These are phyloP conservation scores for Epinephelus lanceolatus DNA, from an alignment of 2,113 vertebrate genomes.

Conservation along the genomic window DNA sequence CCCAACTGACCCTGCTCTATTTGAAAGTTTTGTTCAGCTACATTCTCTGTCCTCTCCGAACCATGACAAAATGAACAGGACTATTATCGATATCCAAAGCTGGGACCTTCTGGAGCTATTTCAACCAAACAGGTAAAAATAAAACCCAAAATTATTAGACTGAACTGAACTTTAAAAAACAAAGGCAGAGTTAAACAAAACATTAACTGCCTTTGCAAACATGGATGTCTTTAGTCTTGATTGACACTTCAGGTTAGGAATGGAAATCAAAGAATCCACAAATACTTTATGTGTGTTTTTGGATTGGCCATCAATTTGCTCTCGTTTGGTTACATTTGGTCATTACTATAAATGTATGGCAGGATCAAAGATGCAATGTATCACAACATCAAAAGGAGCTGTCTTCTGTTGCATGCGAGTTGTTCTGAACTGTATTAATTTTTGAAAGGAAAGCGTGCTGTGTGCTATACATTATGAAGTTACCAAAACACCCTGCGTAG, in stretches of 20 bases:
- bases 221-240: background rate
- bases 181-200: background rate
- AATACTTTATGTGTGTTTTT: background rate
- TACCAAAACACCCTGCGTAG: background rate
- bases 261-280: background rate
- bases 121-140: no score
- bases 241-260: background rate
- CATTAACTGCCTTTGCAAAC: background rate
- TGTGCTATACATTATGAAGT: constrained; percentile 7
- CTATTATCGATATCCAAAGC: background rate
- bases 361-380: background rate
- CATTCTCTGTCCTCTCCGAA: no score
- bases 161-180: background rate
- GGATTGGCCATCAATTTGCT: background rate
- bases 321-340: background rate
- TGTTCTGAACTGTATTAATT: constrained; percentile 25
- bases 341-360: background rate
- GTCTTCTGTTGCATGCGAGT: background rate
- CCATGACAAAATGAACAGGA: no score
- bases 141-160: background rate
- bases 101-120: no score
- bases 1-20: no score
- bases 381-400: constrained; percentile 19
- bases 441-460: constrained; percentile 26
- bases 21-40: no score